Evolutionary conservation across 2,888 invertebrate genomes (phyloP).

Genomic region (Harpalus rubripes): DNA sequence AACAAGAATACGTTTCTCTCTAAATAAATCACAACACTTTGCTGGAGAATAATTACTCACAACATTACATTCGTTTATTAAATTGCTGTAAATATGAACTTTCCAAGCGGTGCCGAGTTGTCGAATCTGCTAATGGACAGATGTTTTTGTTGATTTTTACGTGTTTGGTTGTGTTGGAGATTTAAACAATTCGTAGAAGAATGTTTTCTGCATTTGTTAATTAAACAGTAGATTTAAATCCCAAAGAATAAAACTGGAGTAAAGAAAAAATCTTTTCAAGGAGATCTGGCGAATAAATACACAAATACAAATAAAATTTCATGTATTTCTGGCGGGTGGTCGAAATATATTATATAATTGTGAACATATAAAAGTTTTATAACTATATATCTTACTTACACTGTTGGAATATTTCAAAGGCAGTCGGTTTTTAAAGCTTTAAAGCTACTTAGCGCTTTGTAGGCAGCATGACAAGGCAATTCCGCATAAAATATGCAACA

Average conservation of each 20-base stretch:
- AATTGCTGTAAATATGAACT: slow-evolving; percentile 49
- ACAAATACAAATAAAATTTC: too few species aligned
- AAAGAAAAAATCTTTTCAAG: background rate
- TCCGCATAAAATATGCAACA: slow-evolving; percentile 40
- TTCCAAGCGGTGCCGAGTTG: background rate
- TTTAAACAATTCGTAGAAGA: slow-evolving; percentile 9
- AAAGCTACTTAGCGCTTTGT: slow-evolving; percentile 54
- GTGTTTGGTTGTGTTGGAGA: background rate
- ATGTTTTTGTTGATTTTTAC: slow-evolving; percentile 15
- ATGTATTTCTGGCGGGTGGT: too few species aligned
- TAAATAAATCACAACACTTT: slow-evolving; percentile 46
- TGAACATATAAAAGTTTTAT: background rate
- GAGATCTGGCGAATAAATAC: background rate
- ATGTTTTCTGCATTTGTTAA: background rate
- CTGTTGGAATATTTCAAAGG: slow-evolving; percentile 8
- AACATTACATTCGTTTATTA: slow-evolving; percentile 31
- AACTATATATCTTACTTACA: slow-evolving; percentile 31
- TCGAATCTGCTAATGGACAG: slow-evolving; percentile 25
- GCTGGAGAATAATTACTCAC: slow-evolving; percentile 41
- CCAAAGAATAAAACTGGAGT: background rate
- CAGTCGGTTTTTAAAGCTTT: slow-evolving; percentile 10
- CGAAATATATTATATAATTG: background rate
- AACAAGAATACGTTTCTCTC: slow-evolving; percentile 5
- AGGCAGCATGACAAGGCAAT: slow-evolving; percentile 30
- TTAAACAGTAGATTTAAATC: slow-evolving; percentile 1